phyloP scores from a whole-genome alignment of 2,888 invertebrate species.

The Orchestes rusci region DNA sequence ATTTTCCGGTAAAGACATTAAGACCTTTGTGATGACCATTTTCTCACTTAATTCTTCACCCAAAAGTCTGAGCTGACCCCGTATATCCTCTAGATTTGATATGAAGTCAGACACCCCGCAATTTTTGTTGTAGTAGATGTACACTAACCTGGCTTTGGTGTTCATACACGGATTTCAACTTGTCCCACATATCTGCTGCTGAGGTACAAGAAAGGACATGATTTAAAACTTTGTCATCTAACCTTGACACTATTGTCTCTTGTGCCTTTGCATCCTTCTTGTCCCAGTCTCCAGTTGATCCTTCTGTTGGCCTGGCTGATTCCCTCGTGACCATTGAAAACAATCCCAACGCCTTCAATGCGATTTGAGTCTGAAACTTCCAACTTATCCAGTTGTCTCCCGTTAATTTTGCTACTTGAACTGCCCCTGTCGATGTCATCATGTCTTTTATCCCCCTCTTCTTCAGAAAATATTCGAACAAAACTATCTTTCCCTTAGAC shows the following conservation, averaged over 20 bases:
- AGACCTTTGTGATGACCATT: slow-evolving; percentile 7
- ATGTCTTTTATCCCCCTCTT: background rate
- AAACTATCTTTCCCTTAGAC: background rate
- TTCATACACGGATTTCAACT: background rate
- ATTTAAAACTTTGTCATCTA: background rate
- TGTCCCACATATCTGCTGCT: slow-evolving; percentile 2
- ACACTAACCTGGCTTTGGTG: background rate
- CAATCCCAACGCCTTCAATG: slow-evolving; percentile 19
- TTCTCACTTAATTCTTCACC: slow-evolving; percentile 6
- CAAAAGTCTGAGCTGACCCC: slow-evolving; percentile 1
- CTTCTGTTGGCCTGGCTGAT: slow-evolving; percentile 5
- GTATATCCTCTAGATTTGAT: background rate
- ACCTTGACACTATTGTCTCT: slow-evolving; percentile 24
- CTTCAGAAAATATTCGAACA: background rate
- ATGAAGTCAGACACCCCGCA: background rate
- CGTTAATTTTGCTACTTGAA: slow-evolving; percentile 4
- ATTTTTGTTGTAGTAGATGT: background rate
- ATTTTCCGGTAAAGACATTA: slow-evolving; percentile 8
- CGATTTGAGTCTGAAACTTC: slow-evolving; percentile 15
- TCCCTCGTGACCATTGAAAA: slow-evolving; percentile 12
- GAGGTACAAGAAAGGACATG: background rate
- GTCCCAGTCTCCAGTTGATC: slow-evolving; percentile 17
- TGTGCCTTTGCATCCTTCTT: slow-evolving; percentile 26
- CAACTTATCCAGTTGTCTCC: slow-evolving; percentile 22
- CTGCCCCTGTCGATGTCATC: background rate